Percentiles rank a stretch among this genome's conserved stretches.
These are phyloP conservation scores for Pogonocichla stellata DNA, from an alignment of 2,113 vertebrate species.

Conservation along the genomic window DNA sequence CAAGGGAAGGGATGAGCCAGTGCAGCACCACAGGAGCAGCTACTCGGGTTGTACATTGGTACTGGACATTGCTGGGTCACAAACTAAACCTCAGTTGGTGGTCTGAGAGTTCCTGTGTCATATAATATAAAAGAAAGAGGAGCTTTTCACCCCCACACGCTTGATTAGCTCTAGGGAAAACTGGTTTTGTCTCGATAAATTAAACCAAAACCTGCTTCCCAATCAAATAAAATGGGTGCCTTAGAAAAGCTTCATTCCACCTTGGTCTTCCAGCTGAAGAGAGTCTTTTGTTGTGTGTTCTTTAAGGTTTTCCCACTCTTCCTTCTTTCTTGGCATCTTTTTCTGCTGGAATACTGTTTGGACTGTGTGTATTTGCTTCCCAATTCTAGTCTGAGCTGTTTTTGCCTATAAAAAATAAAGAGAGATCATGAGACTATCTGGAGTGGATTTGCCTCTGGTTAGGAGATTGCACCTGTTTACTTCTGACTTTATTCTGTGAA, in stretches of 20 bases:
- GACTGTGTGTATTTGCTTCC: neutral
- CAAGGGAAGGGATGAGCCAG: rapidly evolving
- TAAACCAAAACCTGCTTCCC: neutral
- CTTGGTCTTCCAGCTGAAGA: neutral
- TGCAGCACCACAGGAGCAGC: neutral
- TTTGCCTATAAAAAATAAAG: neutral
- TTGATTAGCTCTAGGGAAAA: neutral
- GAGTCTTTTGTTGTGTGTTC: rapidly evolving
- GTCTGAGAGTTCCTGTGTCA: neutral
- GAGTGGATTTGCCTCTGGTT: neutral
- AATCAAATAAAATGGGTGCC: rapidly evolving
- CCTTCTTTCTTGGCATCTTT: neutral
- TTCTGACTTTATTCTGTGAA: neutral
- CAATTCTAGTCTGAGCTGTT: neutral
- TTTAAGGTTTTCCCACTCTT: neutral
- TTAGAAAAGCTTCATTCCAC: neutral
- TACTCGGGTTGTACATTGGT: rapidly evolving
- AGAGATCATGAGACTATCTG: neutral
- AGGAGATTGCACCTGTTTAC: constrained; percentile 10
- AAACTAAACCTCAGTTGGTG: neutral
- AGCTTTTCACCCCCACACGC: rapidly evolving
- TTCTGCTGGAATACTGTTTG: neutral
- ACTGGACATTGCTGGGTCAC: rapidly evolving
- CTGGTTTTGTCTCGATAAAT: rapidly evolving
- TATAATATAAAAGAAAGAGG: rapidly evolving